Base-by-base conservation (phyloP, 2,888 invertebrate genomes). In the Conistra vaccinii region DNA sequence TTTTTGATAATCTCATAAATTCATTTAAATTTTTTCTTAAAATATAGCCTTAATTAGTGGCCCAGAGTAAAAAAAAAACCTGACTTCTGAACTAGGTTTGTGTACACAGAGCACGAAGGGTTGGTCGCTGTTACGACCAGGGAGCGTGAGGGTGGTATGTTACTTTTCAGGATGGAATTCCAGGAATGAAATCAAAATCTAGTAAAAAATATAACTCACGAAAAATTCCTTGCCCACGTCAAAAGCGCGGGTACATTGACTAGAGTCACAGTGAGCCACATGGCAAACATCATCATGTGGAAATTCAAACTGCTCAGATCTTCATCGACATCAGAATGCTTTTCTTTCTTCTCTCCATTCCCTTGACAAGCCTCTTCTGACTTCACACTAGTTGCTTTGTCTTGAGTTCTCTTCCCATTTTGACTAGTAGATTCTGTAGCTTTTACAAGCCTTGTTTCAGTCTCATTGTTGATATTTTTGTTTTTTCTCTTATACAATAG, bases 221-320 rank as follows among this genome's bases (percentile, higher is more conserved):
- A 97, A 88, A 97, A 98, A 95, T 98, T 98, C 89, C 97, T 97
- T 0, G 98, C 98, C 98, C 98, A 98, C 9, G 98, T 98, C 60
- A 98, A 91, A 26, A 98, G 97, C 60, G 97, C 97, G 0, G 98
- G 98, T 20, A 98, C 85, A 93, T 98, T 98, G 57, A 98, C 94
- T n/a, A 97, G 81, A 0, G 98, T 96, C 48, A 97, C 96, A 26
- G 97, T 91, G 70, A 97, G 90, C 97, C 98, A 98, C 85, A 98
- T 90, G 69, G 98, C 94, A 87, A 98, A 97, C 87, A 98, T 91
- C 77, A 98, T 97, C 89, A 98, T 97, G 90, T 98, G 98, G 91
- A 98, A 98, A 89, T 98, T 97, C 86, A 98, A 96, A 85, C 95
- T 96, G 80, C 93, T 96, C 29, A 97, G 89, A 66, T 94, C 92